Base-by-base conservation (phyloP, 2,888 invertebrate species). In the Scrobipalpa costella region DNA sequence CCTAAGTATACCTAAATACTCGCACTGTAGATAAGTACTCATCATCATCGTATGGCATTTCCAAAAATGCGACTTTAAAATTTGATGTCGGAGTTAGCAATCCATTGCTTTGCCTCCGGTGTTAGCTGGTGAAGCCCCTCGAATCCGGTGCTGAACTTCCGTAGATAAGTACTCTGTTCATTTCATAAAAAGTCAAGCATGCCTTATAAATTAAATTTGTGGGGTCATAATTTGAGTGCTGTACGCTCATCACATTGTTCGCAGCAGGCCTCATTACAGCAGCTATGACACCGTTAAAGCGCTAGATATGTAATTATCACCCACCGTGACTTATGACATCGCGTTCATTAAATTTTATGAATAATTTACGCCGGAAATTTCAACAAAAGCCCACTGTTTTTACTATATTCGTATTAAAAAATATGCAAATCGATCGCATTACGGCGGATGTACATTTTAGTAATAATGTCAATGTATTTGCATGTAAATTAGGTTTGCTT, bases 341-440 rank as follows among this genome's bases (percentile, higher is more conserved):
- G 78, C 73, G 76, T 76, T 86, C 84, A 87, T 88, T 86, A 83
- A 83, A 85, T 84, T 86, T 88, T 87, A 87, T 85, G 86, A 86
- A 90, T 87, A 85, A 88, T 85, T 84, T 77, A 80, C 73, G 70
- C 86, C 90, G 90, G 90, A 90, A 85, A 83, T 80, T 76, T 81
- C 78, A 81, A 88, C 90, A 86, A 89, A 85, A 79, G 88, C 76
- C 70, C 72, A 73, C 73, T 79, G 81, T 83, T 84, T 59, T 81
- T 81, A 81, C 84, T 80, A 83, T 87, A 88, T 61, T 86, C 52
- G 60, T 52, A 61, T 52, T 83, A 89, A 90, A 86, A 90, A 90
- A 90, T 90, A 91, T 91, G 91, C 90, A 88, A 90, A 91, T 91
- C 90, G 83, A 90, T 89, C 79, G 84, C 75, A 75, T 68, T 72